Evolutionary conservation across 2,797 vertebrate genomes (phyloP).

Genomic region (Chelonia mydas): DNA sequence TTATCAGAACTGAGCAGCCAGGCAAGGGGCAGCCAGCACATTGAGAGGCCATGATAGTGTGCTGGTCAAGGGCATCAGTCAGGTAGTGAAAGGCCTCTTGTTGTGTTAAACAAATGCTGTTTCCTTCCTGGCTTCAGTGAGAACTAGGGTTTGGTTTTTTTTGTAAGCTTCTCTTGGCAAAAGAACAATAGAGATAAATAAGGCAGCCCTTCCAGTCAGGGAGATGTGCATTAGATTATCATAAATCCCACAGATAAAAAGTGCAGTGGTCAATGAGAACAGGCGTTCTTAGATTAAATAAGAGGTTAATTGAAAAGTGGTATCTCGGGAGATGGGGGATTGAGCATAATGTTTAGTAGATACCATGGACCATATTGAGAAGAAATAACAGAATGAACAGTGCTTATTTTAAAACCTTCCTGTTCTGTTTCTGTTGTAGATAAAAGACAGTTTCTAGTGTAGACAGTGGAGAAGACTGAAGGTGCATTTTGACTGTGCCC

Average conservation of each 20-base stretch:
- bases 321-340: constrained; percentile 57
- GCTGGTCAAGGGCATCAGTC: constrained; percentile 80
- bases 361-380: constrained; percentile 34
- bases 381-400: constrained; percentile 44
- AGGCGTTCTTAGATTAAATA: constrained; percentile 75
- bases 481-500: not conserved
- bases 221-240: constrained; percentile 80
- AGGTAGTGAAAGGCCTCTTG: constrained; percentile 83
- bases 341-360: constrained; percentile 62
- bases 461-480: not conserved
- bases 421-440: constrained; percentile 46
- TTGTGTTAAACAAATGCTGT: constrained; percentile 80
- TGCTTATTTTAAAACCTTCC: constrained; percentile 19
- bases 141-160: constrained; percentile 69
- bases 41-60: constrained; percentile 75
- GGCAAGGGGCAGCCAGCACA: constrained; percentile 81
- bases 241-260: constrained; percentile 81
- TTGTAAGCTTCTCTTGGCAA: constrained; percentile 72
- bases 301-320: constrained; percentile 80
- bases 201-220: constrained; percentile 73
- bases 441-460: not conserved
- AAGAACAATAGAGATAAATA: constrained; percentile 80
- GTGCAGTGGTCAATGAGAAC: constrained; percentile 77
- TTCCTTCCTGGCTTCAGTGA: constrained; percentile 82
- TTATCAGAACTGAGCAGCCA: constrained; percentile 83